These are phyloP conservation scores for Pteropus rufus DNA, from an alignment of 2,797 vertebrate species.

Conservation along the genomic window DNA sequence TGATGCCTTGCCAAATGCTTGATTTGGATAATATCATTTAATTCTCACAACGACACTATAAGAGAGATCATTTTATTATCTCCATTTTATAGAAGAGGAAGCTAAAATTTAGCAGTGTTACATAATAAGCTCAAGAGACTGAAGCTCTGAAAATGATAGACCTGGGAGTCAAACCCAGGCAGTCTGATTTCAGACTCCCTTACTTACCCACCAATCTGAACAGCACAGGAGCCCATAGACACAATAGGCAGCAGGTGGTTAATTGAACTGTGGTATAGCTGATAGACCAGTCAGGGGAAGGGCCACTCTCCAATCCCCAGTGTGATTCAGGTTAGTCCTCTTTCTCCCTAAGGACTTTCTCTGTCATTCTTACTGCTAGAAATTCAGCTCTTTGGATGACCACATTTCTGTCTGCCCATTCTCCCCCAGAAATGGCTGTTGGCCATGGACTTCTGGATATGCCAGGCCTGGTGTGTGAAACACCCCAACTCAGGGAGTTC, in stretches of 20 bases:
- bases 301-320: background rate
- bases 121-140: background rate
- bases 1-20: background rate
- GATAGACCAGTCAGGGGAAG: background rate
- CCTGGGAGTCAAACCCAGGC: background rate
- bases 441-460: background rate
- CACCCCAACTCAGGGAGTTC: background rate
- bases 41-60: background rate
- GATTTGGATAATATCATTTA: background rate
- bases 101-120: background rate
- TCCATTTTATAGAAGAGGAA: conserved; percentile 3
- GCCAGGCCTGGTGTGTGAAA: background rate
- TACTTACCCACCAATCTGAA: background rate
- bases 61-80: background rate
- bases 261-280: background rate
- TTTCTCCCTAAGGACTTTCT: background rate
- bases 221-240: background rate
- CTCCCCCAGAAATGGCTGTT: background rate
- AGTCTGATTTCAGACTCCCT: background rate
- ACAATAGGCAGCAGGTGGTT: background rate
- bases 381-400: background rate
- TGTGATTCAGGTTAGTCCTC: background rate
- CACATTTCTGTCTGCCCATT: background rate
- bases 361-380: background rate
- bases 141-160: background rate